These are phyloP conservation scores for Perccottus glenii DNA, from an alignment of 2,113 vertebrate genomes.

Conservation along the genomic window DNA sequence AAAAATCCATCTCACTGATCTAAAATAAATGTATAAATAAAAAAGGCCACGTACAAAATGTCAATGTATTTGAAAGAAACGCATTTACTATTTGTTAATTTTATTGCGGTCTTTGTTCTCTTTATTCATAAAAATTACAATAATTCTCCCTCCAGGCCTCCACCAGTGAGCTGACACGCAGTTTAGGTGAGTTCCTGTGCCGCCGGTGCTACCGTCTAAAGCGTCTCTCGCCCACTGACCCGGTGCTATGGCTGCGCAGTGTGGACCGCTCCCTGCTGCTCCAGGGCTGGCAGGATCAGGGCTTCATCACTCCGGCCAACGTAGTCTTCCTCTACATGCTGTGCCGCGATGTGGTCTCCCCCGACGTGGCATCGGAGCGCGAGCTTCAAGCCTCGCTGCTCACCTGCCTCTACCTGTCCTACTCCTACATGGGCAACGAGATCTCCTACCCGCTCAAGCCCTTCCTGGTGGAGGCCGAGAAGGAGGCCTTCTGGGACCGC, in stretches of 20 bases:
- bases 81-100: no score
- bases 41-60: no score
- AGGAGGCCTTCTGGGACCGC: constrained; percentile 82
- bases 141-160: constrained; percentile 60
- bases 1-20: no score
- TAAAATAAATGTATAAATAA: no score
- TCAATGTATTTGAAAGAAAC: no score
- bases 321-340: constrained; percentile 84
- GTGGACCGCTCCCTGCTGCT: constrained; percentile 79
- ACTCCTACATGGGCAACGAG: constrained; percentile 83
- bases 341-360: constrained; percentile 77
- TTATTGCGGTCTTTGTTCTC: no score
- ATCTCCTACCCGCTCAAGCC: constrained; percentile 82
- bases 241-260: constrained; percentile 77
- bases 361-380: constrained; percentile 76
- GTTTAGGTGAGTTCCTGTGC: constrained; percentile 80
- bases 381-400: constrained; percentile 81
- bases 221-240: constrained; percentile 75
- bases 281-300: constrained; percentile 82
- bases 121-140: no score
- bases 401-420: constrained; percentile 82
- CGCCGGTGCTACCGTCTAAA: constrained; percentile 80
- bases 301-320: constrained; percentile 81
- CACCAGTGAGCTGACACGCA: constrained; percentile 79
- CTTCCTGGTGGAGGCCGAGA: constrained; percentile 79